These are phyloP conservation scores for Forficula auricularia DNA, from an alignment of 1,140 invertebrate species.

Conservation along the genomic window DNA sequence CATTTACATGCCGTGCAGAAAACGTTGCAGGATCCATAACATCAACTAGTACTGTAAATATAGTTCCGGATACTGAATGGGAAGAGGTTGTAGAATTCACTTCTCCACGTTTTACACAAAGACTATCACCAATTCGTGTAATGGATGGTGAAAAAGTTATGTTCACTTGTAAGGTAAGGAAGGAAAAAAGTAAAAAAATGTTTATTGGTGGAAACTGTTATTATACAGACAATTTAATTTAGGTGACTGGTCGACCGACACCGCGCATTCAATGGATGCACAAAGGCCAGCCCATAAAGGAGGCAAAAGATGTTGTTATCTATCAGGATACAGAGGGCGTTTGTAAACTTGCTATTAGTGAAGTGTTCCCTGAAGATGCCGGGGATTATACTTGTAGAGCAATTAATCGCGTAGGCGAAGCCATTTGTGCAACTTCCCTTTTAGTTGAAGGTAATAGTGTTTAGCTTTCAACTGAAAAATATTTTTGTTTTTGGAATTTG, in stretches of 20 bases:
- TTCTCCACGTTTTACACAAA: slow-evolving; percentile 56
- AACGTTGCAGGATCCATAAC: slow-evolving; percentile 73
- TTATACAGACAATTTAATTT: slow-evolving; percentile 3
- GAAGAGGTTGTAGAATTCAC: slow-evolving; percentile 41
- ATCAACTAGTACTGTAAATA: slow-evolving; percentile 55
- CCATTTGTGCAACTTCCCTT: slow-evolving; percentile 57
- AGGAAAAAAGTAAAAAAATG: neutral
- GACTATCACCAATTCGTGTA: slow-evolving; percentile 51
- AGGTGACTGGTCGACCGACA: slow-evolving; percentile 52
- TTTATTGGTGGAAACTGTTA: neutral
- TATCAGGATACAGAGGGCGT: slow-evolving; percentile 56
- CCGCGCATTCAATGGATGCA: slow-evolving; percentile 71
- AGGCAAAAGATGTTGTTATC: slow-evolving; percentile 62
- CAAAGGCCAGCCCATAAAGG: slow-evolving; percentile 47
- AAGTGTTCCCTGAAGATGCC: slow-evolving; percentile 87
- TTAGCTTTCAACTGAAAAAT: slow-evolving; percentile 3
- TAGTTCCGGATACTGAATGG: slow-evolving; percentile 39
- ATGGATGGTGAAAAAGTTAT: slow-evolving; percentile 84
- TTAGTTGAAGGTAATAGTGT: slow-evolving; percentile 54
- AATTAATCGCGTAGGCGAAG: slow-evolving; percentile 68
- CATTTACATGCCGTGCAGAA: slow-evolving; percentile 74
- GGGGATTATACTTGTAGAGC: slow-evolving; percentile 73
- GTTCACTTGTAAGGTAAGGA: slow-evolving; percentile 49
- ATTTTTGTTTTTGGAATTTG: slow-evolving; percentile 5
- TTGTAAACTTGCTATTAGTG: slow-evolving; percentile 68